Conservation (phyloP, 1,140 invertebrate genomes). For the Drosophila littoralis region DNA sequence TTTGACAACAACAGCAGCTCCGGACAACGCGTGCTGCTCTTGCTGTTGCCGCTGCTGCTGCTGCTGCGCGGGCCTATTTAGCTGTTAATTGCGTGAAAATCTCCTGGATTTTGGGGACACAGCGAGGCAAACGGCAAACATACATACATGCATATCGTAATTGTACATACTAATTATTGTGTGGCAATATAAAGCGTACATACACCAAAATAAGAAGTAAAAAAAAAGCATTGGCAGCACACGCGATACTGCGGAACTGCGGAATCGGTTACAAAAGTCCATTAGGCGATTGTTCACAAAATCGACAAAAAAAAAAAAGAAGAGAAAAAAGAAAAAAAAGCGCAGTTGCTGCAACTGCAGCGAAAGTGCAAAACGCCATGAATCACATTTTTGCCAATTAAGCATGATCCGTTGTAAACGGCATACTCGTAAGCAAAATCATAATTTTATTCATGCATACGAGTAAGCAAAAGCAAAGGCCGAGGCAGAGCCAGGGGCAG, state of each 20-base stretch:
- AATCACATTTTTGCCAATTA: conserved; percentile 81
- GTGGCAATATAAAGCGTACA: conserved; percentile 3
- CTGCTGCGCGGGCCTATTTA: conserved; percentile 1
- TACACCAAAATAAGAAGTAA: neutral
- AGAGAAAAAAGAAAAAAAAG: conserved; percentile 1
- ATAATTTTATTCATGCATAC: conserved; percentile 48
- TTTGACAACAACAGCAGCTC: conserved; percentile 48
- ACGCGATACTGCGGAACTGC: conserved; percentile 40
- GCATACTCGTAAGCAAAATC: conserved; percentile 49
- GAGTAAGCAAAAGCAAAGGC: conserved; percentile 6
- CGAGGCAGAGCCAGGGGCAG: neutral
- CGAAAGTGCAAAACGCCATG: conserved; percentile 78
- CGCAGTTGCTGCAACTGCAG: conserved; percentile 44
- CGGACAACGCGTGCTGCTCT: too few relatives aligned
- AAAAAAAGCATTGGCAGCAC: conserved; percentile 16
- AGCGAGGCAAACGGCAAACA: neutral
- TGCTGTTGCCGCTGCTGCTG: too few relatives aligned
- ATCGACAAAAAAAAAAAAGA: conserved; percentile 16
- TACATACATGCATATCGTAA: conserved; percentile 5
- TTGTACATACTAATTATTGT: neutral
- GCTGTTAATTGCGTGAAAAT: conserved; percentile 47
- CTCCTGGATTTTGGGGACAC: conserved; percentile 2
- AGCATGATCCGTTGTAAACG: conserved; percentile 76
- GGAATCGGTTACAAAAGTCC: conserved; percentile 47
- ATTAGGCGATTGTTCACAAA: conserved; percentile 41